phyloP scores from a whole-genome alignment of 2,113 vertebrate genomes.

The Tonatia bakeri region DNA sequence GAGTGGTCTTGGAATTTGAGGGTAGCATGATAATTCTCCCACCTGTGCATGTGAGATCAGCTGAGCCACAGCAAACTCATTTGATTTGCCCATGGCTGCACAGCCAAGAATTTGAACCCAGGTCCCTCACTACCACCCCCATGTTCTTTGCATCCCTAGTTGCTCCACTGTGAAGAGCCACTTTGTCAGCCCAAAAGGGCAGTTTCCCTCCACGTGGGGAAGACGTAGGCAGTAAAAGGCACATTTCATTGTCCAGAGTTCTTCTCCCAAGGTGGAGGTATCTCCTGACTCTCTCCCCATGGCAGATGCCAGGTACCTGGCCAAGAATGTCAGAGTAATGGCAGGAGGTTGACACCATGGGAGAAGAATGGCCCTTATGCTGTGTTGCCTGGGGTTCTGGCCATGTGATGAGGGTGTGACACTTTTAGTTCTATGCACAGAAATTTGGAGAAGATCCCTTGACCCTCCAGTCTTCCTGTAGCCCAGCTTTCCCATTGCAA shows the following conservation, averaged over 20 bases:
- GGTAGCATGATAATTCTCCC: neutral
- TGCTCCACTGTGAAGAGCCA: neutral
- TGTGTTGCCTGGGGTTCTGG: neutral
- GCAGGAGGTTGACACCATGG: constrained; percentile 26
- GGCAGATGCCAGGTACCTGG: constrained; percentile 4
- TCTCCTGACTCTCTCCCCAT: neutral
- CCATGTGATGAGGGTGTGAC: neutral
- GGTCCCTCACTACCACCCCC: neutral
- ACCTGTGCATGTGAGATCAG: neutral
- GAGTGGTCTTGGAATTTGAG: neutral
- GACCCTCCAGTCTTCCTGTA: neutral
- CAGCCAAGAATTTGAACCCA: neutral
- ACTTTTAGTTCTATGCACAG: constrained; percentile 31
- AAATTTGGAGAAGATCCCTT: neutral
- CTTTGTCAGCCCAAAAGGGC: neutral
- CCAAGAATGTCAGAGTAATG: neutral
- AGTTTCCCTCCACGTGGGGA: neutral
- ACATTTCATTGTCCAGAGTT: too few relatives aligned
- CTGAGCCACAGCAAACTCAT: neutral
- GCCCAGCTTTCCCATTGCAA: neutral
- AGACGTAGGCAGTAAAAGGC: neutral
- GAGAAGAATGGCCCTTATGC: neutral
- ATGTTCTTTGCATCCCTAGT: neutral
- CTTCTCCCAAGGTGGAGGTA: neutral
- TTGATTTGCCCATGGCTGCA: neutral